A percentile compares a stretch with the other conserved stretches of the same genome.
These are phyloP conservation scores for Grapholita molesta DNA, from an alignment of 1,140 invertebrate species.

Conservation along the genomic window DNA sequence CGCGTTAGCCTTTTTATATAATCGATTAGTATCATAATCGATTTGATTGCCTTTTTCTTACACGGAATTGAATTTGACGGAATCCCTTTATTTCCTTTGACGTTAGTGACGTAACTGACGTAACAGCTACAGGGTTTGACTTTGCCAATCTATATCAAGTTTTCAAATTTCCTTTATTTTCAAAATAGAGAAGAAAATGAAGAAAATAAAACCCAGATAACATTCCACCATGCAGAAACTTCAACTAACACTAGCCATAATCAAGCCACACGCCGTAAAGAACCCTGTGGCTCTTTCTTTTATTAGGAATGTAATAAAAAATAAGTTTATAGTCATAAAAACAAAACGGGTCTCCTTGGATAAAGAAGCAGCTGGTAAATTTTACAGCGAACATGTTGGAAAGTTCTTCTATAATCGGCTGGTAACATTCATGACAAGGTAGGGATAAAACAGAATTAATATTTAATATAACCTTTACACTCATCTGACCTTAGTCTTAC, in stretches of 20 bases:
- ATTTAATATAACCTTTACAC: conserved; percentile 8
- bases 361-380: conserved; percentile 82
- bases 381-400: conserved; percentile 90
- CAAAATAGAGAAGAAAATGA: conserved; percentile 9
- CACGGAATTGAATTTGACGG: too few relatives aligned
- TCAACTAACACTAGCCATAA: conserved; percentile 82
- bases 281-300: conserved; percentile 82
- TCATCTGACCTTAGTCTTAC: neutral
- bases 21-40: neutral
- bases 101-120: neutral
- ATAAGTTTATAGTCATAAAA: conserved; percentile 87
- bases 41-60: neutral
- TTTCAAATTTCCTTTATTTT: neutral
- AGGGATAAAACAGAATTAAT: conserved; percentile 26
- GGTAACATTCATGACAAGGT: conserved; percentile 92
- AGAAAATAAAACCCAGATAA: conserved; percentile 6
- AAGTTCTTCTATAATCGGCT: conserved; percentile 95
- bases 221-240: conserved; percentile 46
- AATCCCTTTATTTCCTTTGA: neutral
- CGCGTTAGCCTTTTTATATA: neutral
- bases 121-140: neutral
- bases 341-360: conserved; percentile 83
- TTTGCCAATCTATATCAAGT: neutral
- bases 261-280: conserved; percentile 87
- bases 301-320: conserved; percentile 84